Base-by-base conservation (phyloP, 2,888 invertebrate species). In the Drosophila borborema region DNA sequence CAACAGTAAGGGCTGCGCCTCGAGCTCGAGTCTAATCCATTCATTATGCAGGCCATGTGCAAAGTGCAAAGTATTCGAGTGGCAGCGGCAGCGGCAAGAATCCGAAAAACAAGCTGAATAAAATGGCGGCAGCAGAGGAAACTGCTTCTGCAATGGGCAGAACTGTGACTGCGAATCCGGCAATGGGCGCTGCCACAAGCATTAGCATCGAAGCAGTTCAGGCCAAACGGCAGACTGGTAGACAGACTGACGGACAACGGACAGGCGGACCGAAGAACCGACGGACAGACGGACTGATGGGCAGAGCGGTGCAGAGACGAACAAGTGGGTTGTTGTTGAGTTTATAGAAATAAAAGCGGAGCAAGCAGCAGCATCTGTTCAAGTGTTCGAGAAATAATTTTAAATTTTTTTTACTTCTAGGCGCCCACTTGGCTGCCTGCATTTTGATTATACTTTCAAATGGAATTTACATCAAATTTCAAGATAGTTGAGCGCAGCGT, bases 41-140 rank as follows among this genome's bases (percentile, higher is more conserved):
- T 89, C 81, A 89, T 89, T 83, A 89, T 89, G 81, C 86, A 89
- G 77, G 84, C 84, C 81, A 81, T 86, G 89, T 74, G 86, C 84
- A 73, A 67, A 81, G 72, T 84, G 75, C 85, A 84, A 72, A 75
- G 80, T 77, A 74, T 82, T 80, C 71, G 64, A 80, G 77, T 71
- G 72, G 68, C 72, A 59, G 40, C 28, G 14, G 23, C 46, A 48
- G 28, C 16, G n/a, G 28, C 12, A 20, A 20, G 46, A 16, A 23
- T 14, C 46, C 23, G n/a, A 16, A 46, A 23, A 23, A 48, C 28
- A 23, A 60, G 55, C 65, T 48, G 46, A 28, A 56, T 23, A 55
- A 76, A 68, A 68, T 55, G 61, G 46, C 48, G 46, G n/a, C 48
- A 49, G 14, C 18, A 46, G 54, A 53, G 49, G 58, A 49, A 49